phyloP scores from a whole-genome alignment of 1,140 invertebrate species.

The Ylistrum balloti region DNA sequence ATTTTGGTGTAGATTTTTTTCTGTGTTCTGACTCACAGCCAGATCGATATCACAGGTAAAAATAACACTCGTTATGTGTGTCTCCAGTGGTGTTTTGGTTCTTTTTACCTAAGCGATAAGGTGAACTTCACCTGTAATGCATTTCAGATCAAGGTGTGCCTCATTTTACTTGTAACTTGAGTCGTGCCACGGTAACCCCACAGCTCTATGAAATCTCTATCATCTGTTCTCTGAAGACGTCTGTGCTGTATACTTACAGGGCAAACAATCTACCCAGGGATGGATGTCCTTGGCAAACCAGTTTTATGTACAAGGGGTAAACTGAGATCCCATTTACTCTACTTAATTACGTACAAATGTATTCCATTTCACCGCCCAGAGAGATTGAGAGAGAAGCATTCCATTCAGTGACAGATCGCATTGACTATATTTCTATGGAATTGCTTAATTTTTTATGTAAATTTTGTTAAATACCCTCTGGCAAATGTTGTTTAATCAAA shows the following conservation, averaged over 20 bases:
- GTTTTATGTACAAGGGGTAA: not conserved
- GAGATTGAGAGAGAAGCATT: not conserved
- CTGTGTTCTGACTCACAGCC: not conserved
- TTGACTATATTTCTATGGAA: not conserved
- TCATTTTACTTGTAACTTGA: not conserved
- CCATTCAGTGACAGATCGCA: not conserved
- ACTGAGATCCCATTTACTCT: not conserved
- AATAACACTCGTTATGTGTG: not conserved
- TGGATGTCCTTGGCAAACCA: not conserved
- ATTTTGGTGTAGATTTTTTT: not conserved
- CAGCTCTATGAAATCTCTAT: not conserved
- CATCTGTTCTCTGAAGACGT: not conserved
- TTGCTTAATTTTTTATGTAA: not conserved
- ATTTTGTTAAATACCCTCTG: not conserved
- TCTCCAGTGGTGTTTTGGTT: not conserved
- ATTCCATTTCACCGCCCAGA: not conserved
- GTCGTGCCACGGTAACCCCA: not conserved
- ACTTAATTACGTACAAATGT: slow-evolving; percentile 25
- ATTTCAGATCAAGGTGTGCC: not conserved
- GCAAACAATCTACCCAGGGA: not conserved
- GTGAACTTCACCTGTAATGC: slow-evolving; percentile 11
- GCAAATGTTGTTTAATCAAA: not conserved
- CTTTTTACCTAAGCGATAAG: not conserved
- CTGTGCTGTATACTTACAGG: too few species aligned
- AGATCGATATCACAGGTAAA: slow-evolving; percentile 14